Evolutionary conservation across 37 sponge, comb jelly and placozoan species (phyloP).

Genomic region (Mnemiopsis leidyi): DNA sequence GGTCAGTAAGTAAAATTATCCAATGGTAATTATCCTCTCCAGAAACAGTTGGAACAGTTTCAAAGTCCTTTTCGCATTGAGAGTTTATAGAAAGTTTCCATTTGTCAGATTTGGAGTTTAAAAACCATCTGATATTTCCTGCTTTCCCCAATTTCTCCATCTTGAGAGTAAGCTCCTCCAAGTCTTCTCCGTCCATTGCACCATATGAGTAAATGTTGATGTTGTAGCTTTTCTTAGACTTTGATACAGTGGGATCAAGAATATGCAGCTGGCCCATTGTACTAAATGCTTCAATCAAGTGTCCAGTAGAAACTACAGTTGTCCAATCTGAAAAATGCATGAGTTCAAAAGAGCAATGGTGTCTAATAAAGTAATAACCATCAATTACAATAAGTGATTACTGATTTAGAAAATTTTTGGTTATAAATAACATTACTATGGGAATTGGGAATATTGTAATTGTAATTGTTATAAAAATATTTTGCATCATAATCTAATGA

Average conservation of each 20-base stretch:
- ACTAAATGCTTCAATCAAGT: not conserved
- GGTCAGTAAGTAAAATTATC: not conserved
- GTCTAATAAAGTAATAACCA: too few relatives aligned
- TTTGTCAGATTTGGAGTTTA: not conserved
- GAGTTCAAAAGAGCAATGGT: too few relatives aligned
- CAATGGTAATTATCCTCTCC: not conserved
- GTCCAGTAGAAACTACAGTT: not conserved
- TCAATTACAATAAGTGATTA: too few relatives aligned
- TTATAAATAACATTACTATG: too few relatives aligned
- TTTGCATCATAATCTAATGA: not conserved
- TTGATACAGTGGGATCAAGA: not conserved
- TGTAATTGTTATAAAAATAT: too few relatives aligned
- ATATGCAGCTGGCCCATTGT: not conserved
- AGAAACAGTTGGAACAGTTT: not conserved
- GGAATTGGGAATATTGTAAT: too few relatives aligned
- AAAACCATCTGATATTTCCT: not conserved
- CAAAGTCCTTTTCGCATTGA: not conserved
- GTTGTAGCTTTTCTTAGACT: not conserved
- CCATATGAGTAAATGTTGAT: not conserved
- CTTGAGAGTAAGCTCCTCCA: not conserved
- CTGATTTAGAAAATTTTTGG: too few relatives aligned
- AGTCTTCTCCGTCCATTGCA: not conserved
- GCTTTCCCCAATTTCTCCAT: not conserved
- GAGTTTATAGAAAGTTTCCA: not conserved
- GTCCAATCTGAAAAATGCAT: not conserved